Evolutionary conservation across 1,140 invertebrate species (phyloP), one percentile per base, ranked within the genome.

Genomic region (Drosophila sucinea): DNA sequence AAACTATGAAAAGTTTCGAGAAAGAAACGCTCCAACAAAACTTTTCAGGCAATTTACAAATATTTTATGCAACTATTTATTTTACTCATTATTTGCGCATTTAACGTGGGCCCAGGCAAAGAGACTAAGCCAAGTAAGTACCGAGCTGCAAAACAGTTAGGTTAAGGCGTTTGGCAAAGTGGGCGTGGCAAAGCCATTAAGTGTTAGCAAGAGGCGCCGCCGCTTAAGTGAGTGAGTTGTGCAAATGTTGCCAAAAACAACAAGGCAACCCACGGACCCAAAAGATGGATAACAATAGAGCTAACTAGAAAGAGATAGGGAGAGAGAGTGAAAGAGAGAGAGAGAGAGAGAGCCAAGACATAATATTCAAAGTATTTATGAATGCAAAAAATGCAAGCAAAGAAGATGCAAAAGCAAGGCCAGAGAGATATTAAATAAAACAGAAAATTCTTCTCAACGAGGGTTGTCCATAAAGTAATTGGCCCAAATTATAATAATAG

Each of bases 21-120:
- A 67, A 67, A 35, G 58, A 69, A 60, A 66, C 73, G 44, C 44
- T 44, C 58, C 47, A 51, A 51, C 4, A 77, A 77, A 78, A 78
- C 33, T 78, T 78, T 78, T 41, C 74, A 78, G 74, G 68, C 76
- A 78, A 76, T 78, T 78, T 78, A 78, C 74, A 78, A 78, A 78
- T 78, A 78, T 78, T 78, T 78, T 78, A 77, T 78, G 73, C 76
- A 78, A 78, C 76, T 78, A 78, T 78, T 78, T 78, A 77, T 78
- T 78, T 77, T 77, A 77, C 76, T 78, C 76, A 78, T 78, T 78
- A 78, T 78, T 78, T 78, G 76, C 74, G 68, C 76, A 78, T 78
- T 78, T 78, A 78, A 67, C 60, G 74, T 72, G 68, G 62, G 68
- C 61, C 58, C 17, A 44, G 33, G 35, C 55, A 58, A 58, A 35